Percentiles rank a stretch among this genome's conserved stretches.
Conservation (phyloP, 2,797 vertebrate species). For the Acanthopagrus latus region DNA sequence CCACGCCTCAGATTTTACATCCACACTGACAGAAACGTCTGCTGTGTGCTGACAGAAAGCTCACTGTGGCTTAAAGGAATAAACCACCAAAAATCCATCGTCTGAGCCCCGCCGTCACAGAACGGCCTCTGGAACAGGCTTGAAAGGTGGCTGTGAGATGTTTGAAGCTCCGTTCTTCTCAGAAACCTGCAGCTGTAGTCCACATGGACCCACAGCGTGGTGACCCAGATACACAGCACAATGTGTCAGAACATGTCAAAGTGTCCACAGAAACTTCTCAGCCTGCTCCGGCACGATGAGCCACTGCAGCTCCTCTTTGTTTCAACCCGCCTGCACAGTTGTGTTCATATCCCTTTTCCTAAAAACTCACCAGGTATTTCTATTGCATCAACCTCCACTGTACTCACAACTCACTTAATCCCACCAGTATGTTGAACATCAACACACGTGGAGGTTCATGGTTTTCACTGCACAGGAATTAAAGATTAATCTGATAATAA, state of each 20-base stretch:
- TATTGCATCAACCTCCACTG: too few species aligned
- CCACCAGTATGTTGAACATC: too few species aligned
- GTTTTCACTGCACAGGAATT: too few species aligned
- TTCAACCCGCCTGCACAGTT: too few species aligned
- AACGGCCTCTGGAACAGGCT: not conserved
- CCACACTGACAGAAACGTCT: not conserved
- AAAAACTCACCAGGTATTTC: too few species aligned
- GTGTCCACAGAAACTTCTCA: not conserved
- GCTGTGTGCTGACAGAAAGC: not conserved
- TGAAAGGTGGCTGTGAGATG: constrained; percentile 2
- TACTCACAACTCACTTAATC: too few species aligned
- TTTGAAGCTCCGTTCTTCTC: constrained; percentile 5
- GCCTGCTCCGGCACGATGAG: not conserved
- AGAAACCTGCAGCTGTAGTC: not conserved
- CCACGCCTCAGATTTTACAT: not conserved
- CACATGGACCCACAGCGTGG: not conserved
- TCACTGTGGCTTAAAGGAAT: not conserved
- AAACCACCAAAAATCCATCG: constrained; percentile 3
- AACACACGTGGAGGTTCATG: too few species aligned
- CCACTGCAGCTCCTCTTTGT: not conserved
- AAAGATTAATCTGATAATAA: too few species aligned
- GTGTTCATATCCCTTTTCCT: too few species aligned
- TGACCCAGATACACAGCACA: constrained; percentile 14
- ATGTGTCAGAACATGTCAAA: not conserved
- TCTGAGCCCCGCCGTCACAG: not conserved